Conservation (phyloP, 2,797 vertebrate genomes). For the Premnoplex brunnescens region DNA sequence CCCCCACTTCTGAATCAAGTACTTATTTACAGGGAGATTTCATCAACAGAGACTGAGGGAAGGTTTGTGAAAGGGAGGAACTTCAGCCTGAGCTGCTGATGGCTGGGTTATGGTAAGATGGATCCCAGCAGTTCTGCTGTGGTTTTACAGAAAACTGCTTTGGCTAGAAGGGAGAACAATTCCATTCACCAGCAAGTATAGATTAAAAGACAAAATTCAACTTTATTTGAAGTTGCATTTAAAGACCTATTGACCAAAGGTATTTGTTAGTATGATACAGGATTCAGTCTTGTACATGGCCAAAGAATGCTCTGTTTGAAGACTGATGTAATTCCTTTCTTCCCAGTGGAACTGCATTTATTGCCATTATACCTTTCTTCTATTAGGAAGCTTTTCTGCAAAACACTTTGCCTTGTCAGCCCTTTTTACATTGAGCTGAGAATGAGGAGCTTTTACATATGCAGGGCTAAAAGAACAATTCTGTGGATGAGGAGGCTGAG, state of each 20-base stretch:
- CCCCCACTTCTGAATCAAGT: background rate
- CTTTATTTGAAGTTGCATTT: slow-evolving; percentile 15
- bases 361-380: background rate
- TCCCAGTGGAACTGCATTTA: background rate
- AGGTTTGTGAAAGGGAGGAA: background rate
- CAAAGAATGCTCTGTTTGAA: background rate
- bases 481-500: background rate
- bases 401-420: background rate
- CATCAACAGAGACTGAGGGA: background rate
- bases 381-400: background rate
- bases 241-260: background rate
- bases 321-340: background rate
- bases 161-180: background rate
- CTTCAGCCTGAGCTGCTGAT: background rate
- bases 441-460: background rate
- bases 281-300: background rate
- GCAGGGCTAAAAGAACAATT: background rate
- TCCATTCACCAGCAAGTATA: background rate
- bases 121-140: background rate
- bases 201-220: background rate
- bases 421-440: background rate
- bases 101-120: background rate
- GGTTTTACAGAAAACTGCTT: background rate
- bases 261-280: background rate
- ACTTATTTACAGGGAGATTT: background rate